A percentile compares a stretch with the other conserved stretches of the same genome.
Evolutionary conservation across 2,113 vertebrate species (phyloP).

Genomic region (Dicaeum eximium): DNA sequence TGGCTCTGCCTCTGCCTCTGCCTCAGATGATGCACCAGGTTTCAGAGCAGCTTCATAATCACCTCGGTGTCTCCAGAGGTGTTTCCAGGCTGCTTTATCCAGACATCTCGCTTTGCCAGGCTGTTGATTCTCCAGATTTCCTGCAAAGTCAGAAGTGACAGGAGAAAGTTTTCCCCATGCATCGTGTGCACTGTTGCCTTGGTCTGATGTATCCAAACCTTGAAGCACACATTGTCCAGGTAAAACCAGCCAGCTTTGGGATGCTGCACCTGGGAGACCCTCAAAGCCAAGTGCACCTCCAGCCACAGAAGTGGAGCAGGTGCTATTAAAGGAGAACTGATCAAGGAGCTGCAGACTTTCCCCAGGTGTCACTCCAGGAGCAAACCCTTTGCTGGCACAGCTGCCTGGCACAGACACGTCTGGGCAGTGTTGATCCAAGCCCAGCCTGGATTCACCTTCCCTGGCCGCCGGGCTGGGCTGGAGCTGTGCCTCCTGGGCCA

Average conservation of each 20-base stretch:
- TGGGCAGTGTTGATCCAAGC: not conserved
- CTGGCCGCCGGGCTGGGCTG: not conserved
- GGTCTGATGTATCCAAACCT: not conserved
- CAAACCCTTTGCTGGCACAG: not conserved
- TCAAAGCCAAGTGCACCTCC: not conserved
- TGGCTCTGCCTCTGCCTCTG: not conserved
- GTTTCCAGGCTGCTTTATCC: conserved; percentile 67
- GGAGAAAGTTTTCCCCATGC: not conserved
- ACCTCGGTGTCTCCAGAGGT: conserved; percentile 48
- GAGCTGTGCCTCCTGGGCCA: not conserved
- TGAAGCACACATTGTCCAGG: no score
- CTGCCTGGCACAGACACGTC: not conserved
- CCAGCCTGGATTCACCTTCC: not conserved
- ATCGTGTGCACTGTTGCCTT: fast-evolving
- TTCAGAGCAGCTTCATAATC: not conserved
- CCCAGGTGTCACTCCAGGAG: not conserved
- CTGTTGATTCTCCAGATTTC: conserved; percentile 76
- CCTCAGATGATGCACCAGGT: not conserved
- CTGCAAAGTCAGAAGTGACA: conserved; percentile 41
- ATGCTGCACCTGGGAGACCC: not conserved
- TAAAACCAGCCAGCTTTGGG: not conserved
- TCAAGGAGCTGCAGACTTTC: not conserved
- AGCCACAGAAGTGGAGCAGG: not conserved
- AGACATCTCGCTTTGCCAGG: conserved; percentile 67
- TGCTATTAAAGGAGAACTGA: not conserved